phyloP scores from a whole-genome alignment of 1,140 invertebrate genomes.

The Eurytemora carolleeae region DNA sequence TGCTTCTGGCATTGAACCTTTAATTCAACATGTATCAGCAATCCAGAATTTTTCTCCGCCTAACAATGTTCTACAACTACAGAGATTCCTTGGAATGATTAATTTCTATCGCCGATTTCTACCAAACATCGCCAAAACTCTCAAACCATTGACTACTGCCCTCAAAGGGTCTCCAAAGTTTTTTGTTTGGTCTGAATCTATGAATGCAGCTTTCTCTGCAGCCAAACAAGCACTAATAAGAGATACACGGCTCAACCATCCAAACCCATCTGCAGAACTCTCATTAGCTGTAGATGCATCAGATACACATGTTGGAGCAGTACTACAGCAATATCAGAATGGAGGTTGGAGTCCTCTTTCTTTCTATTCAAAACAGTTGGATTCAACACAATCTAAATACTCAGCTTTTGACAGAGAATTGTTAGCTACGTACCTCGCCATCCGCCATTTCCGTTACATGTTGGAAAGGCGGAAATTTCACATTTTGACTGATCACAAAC shows the following conservation, averaged over 20 bases:
- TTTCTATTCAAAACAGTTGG: slow-evolving; percentile 17
- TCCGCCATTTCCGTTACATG: slow-evolving; percentile 13
- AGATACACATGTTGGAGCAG: slow-evolving; percentile 11
- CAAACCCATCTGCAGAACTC: background rate
- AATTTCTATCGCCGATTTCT: slow-evolving; percentile 16
- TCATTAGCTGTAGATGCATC: slow-evolving; percentile 15
- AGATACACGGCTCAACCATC: background rate
- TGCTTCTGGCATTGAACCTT: background rate
- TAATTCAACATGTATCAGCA: background rate
- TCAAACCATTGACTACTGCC: slow-evolving; percentile 12
- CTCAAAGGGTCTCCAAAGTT: slow-evolving; percentile 4
- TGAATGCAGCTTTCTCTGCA: background rate
- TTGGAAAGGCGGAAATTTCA: slow-evolving; percentile 6
- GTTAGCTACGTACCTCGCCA: slow-evolving; percentile 15
- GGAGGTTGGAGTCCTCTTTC: background rate
- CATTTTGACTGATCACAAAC: slow-evolving; percentile 17
- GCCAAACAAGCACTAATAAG: slow-evolving; percentile 4
- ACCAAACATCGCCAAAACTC: slow-evolving; percentile 1
- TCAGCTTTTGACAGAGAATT: slow-evolving; percentile 17
- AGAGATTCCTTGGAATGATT: slow-evolving; percentile 16
- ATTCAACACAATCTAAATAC: slow-evolving; percentile 7
- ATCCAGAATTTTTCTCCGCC: slow-evolving; percentile 4
- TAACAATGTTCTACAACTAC: background rate
- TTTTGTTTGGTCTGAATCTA: background rate
- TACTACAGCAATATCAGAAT: slow-evolving; percentile 9